phyloP scores from a whole-genome alignment of 1,140 invertebrate genomes.

The Berghia stephanieae region DNA sequence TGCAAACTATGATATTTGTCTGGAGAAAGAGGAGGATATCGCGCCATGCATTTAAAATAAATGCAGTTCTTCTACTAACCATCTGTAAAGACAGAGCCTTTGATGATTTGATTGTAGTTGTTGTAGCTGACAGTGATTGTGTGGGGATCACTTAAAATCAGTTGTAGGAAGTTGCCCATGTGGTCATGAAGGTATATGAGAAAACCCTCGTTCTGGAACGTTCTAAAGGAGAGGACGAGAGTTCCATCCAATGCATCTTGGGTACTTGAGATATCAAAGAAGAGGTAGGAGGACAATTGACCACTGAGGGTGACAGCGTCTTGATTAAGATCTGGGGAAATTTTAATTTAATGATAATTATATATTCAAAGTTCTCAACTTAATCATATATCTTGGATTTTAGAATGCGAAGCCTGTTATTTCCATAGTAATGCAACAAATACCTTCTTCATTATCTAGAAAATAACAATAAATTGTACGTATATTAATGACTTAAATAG shows the following conservation, averaged over 20 bases:
- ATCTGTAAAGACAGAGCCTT: constrained; percentile 30
- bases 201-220: constrained; percentile 79
- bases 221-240: constrained; percentile 86
- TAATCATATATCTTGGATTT: no score
- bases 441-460: no score
- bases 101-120: constrained; percentile 45
- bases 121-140: constrained; percentile 49
- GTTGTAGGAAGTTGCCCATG: constrained; percentile 91
- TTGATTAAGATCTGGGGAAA: constrained; percentile 84
- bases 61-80: no score
- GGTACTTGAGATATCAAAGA: constrained; percentile 78
- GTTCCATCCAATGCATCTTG: constrained; percentile 79
- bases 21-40: no score
- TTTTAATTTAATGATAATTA: constrained; percentile 35
- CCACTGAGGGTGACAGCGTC: constrained; percentile 90
- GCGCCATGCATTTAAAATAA: no score
- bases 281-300: constrained; percentile 73
- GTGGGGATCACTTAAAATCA: constrained; percentile 81
- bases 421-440: no score
- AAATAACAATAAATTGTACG: no score
- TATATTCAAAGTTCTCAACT: neutral
- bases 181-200: constrained; percentile 92
- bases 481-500: no score
- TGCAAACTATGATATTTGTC: no score
- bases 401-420: no score